Percentiles rank a stretch among this genome's conserved stretches.
phyloP scores from a whole-genome alignment of 2,888 invertebrate genomes.

The Aporophyla lueneburgensis region DNA sequence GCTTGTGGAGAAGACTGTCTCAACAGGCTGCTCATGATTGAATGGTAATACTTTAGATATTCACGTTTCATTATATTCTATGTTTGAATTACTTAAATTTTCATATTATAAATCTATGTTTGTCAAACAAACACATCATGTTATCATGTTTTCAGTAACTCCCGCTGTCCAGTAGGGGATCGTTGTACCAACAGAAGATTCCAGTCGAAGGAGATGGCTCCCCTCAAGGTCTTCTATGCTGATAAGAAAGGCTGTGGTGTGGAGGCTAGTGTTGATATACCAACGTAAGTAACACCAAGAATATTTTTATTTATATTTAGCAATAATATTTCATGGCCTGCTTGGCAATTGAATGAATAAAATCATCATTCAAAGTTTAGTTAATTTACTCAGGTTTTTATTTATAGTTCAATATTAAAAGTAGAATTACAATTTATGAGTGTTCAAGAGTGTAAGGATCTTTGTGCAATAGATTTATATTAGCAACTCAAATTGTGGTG shows the following conservation, averaged over 20 bases:
- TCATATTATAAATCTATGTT: background rate
- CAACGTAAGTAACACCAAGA: conserved; percentile 89
- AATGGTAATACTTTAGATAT: conserved; percentile 92
- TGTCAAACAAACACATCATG: background rate
- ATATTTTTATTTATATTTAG: too few species aligned
- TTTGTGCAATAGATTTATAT: background rate
- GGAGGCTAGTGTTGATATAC: conserved; percentile 93
- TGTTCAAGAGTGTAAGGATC: background rate
- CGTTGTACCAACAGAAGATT: conserved; percentile 98
- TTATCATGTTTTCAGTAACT: conserved; percentile 92
- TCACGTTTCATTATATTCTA: conserved; percentile 3
- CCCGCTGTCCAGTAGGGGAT: conserved; percentile 96
- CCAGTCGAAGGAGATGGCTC: conserved; percentile 96
- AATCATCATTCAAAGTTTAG: background rate
- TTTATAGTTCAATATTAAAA: background rate
- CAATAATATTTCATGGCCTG: background rate
- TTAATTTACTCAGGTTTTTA: background rate
- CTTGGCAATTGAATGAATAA: background rate
- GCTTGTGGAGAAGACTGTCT: conserved; percentile 99
- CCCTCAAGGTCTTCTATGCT: conserved; percentile 96
- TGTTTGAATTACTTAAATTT: background rate
- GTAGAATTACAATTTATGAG: background rate
- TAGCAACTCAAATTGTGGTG: background rate
- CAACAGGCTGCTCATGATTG: conserved; percentile 99
- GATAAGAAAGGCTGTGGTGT: conserved; percentile 99